Percentiles rank a stretch among this genome's conserved stretches.
Evolutionary conservation across 2,797 vertebrate species (phyloP).

Genomic region (Megaceryle alcyon): DNA sequence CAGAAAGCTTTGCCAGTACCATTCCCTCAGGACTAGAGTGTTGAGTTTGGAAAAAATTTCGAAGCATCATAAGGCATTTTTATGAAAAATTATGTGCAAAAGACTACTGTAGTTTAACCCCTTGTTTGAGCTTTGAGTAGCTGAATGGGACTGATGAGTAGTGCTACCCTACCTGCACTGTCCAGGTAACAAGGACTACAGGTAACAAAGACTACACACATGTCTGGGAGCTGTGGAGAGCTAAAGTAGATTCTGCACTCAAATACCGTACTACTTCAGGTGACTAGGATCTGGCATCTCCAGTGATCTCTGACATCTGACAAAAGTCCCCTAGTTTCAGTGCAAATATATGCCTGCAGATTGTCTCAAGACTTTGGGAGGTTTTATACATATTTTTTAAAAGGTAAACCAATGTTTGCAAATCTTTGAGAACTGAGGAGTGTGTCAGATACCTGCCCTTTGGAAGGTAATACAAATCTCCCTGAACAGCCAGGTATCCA

Average conservation of each 20-base stretch:
- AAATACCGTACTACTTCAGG: background rate
- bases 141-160: background rate
- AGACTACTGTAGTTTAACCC: background rate
- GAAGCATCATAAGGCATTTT: background rate
- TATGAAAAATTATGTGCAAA: background rate
- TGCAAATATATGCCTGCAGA: background rate
- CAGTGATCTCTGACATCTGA: background rate
- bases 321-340: background rate
- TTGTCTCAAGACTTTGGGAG: background rate
- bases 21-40: background rate
- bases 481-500: background rate
- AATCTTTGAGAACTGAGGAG: background rate
- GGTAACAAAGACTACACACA: background rate
- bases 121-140: background rate
- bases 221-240: background rate
- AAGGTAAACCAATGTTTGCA: background rate
- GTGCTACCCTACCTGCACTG: background rate
- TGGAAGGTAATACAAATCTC: background rate
- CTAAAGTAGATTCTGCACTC: background rate
- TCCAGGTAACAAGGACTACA: background rate
- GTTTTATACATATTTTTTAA: background rate
- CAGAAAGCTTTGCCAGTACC: background rate
- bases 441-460: background rate
- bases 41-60: slow-evolving; percentile 19
- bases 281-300: background rate